Evolutionary conservation across 2,888 invertebrate genomes (phyloP).

Genomic region (Cosmia trapezina): DNA sequence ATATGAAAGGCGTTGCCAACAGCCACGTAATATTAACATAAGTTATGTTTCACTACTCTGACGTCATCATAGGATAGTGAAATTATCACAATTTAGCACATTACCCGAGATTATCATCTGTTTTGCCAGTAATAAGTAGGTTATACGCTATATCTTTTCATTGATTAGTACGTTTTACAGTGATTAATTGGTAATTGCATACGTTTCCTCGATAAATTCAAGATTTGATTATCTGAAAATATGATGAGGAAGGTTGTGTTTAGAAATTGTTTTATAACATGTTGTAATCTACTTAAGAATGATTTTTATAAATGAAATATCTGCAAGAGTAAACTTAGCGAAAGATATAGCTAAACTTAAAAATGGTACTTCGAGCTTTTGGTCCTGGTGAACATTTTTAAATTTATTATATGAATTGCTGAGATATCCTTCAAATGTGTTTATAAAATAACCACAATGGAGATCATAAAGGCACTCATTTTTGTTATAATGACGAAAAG

Average conservation of each 20-base stretch:
- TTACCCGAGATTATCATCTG: conserved; percentile 38
- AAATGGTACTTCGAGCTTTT: neutral
- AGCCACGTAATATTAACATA: conserved; percentile 20
- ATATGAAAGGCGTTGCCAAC: conserved; percentile 34
- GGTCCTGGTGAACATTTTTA: neutral
- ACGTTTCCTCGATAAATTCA: conserved; percentile 25
- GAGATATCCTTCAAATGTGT: neutral
- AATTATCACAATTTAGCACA: conserved; percentile 36
- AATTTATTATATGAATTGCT: neutral
- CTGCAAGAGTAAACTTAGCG: neutral
- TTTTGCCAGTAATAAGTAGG: conserved; percentile 29
- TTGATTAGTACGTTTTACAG: conserved; percentile 18
- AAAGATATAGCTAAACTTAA: neutral
- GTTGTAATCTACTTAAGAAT: conserved; percentile 17
- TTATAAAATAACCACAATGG: conserved; percentile 14
- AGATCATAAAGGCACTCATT: conserved; percentile 7
- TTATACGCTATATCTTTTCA: conserved; percentile 21
- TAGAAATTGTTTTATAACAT: conserved; percentile 16
- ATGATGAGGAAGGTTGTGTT: conserved; percentile 11
- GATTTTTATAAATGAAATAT: neutral
- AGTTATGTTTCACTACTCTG: conserved; percentile 10
- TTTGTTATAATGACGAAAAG: conserved; percentile 15
- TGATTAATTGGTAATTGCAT: conserved; percentile 29
- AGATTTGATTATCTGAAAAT: conserved; percentile 42
- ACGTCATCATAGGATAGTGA: conserved; percentile 23